Base-by-base conservation (phyloP, 2,888 invertebrate genomes). In the Seladonia tumulorum region DNA sequence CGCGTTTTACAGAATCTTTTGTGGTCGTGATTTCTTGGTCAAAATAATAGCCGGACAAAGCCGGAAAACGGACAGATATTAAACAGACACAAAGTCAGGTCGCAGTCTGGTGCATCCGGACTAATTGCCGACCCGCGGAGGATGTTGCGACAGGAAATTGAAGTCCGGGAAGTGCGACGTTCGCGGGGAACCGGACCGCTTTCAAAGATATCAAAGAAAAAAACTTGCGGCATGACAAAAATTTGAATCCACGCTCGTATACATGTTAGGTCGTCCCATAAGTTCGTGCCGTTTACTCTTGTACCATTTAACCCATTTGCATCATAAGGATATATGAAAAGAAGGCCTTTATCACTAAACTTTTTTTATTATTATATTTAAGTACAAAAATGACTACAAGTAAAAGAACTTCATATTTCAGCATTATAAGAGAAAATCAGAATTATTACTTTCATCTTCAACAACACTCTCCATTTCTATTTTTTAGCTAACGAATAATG, bases 11-110 rank as follows among this genome's bases (percentile, higher is more conserved):
- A 39, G 29, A 47, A 57, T 74, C 79, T 82, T 79, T 70, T 60
- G 79, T 82, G n/a, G 29, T 10, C 2, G 29, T 7, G 5, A 3
- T 29, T 78, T 25, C 74, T 63, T 35, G 74, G 49, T 47, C 66
- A 66, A 77, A 84, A 49, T 73, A 77, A 80, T 29, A n/a, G 22
- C 14, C 63, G 42, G 70, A 22, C 71, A 25, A 72, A n/a, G 66
- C 68, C 29, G 29, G 73, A 72, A 68, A 39, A 53, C 74, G 72
- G 57, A 53, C 45, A 18, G 74, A 76, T 82, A 84, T 82, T 81
- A 82, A 81, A 53, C 77, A 35, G 45, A 29, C 76, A 8, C 35
- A 68, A 72, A 60, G 42, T 49, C n/a, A 42, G 22, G 68, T 29
- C 42, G 25, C 16, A 10, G 22, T 3, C 45, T 70, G 39, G 42